phyloP scores from a whole-genome alignment of 2,113 vertebrate genomes.

The cattle (Bos taurus) region ARS-UCD2.0 NC_037356.1:35578501-35579000 shows the following conservation, averaged over 20 bases:
- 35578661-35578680: neutral
- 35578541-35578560: neutral
- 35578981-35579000: neutral
- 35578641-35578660: neutral
- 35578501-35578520: neutral
- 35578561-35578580: neutral
- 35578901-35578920: neutral
- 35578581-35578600: neutral
- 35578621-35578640: neutral
- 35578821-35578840: neutral
- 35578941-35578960: neutral
- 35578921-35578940: neutral
- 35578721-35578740: neutral
- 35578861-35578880: neutral
- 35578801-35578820: neutral
- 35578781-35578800: neutral
- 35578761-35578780: neutral
- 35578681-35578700: neutral
- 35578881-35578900: neutral
- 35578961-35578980: neutral
- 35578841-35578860: neutral
- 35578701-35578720: neutral
- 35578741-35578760: neutral
- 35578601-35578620: neutral
- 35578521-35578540: rapidly evolving